phyloP scores from a whole-genome alignment of 2,888 invertebrate genomes.

The Mimas tiliae region DNA sequence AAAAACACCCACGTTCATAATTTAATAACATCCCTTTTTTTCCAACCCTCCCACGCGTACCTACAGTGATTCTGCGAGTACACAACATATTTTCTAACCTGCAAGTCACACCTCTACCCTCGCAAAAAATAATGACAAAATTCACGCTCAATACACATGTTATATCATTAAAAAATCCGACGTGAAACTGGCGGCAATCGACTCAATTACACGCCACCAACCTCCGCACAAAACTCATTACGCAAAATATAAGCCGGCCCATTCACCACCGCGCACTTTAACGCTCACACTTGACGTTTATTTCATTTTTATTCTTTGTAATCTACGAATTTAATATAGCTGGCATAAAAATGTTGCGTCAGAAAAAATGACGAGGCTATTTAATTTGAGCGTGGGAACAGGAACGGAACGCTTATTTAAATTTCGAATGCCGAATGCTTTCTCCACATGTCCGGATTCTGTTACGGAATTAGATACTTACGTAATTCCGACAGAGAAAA shows the following conservation, averaged over 20 bases:
- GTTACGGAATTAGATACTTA: neutral
- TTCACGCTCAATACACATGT: constrained; percentile 28
- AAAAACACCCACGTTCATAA: neutral
- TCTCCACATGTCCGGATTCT: constrained; percentile 33
- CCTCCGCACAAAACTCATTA: constrained; percentile 64
- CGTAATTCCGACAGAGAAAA: neutral
- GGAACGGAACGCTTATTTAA: constrained; percentile 60
- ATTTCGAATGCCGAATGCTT: constrained; percentile 57
- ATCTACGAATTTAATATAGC: constrained; percentile 75
- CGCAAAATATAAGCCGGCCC: constrained; percentile 57
- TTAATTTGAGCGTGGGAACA: constrained; percentile 60
- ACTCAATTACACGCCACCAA: constrained; percentile 59
- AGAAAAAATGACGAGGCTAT: constrained; percentile 52
- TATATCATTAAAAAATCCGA: constrained; percentile 40
- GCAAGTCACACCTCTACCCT: constrained; percentile 2
- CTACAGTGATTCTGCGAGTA: neutral
- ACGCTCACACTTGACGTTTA: constrained; percentile 71
- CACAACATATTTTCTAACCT: neutral
- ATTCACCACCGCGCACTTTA: constrained; percentile 63
- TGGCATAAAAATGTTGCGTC: constrained; percentile 60
- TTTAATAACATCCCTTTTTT: neutral
- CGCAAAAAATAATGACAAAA: constrained; percentile 26
- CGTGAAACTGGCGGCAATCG: constrained; percentile 49
- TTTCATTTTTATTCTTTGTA: constrained; percentile 73
- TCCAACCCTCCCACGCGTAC: neutral